A percentile compares a stretch with the other conserved stretches of the same genome.
Evolutionary conservation across 2,888 invertebrate species (phyloP).

Genomic region (Acronicta leporina): DNA sequence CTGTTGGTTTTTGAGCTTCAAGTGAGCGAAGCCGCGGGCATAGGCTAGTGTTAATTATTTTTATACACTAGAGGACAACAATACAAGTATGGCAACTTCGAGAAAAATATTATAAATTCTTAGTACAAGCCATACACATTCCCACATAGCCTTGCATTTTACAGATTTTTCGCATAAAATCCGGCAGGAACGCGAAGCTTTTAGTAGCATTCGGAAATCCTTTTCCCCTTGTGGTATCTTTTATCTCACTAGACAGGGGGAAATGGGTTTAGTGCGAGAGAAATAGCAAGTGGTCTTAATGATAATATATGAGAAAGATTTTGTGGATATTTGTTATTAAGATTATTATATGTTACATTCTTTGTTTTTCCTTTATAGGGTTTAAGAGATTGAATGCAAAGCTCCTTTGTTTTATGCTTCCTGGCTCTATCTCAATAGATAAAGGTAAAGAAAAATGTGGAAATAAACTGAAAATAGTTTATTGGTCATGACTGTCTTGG

Average conservation of each 20-base stretch:
- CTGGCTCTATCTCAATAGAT: no score
- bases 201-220: slow-evolving; percentile 26
- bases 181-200: slow-evolving; percentile 18
- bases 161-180: slow-evolving; percentile 29
- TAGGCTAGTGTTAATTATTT: no score
- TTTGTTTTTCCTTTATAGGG: slow-evolving; percentile 10
- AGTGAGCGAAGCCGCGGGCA: no score
- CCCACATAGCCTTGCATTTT: slow-evolving; percentile 28
- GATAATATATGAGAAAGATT: slow-evolving; percentile 36
- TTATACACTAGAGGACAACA: no score
- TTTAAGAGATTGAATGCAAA: slow-evolving; percentile 15
- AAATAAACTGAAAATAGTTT: no score
- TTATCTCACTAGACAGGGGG: slow-evolving; percentile 26
- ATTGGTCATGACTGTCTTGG: no score
- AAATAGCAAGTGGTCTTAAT: slow-evolving; percentile 22
- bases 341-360: slow-evolving; percentile 22
- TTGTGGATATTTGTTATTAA: slow-evolving; percentile 35
- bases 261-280: slow-evolving; percentile 16
- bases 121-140: slow-evolving; percentile 9
- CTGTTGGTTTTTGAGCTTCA: no score
- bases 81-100: neutral
- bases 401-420: neutral
- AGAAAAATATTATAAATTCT: slow-evolving; percentile 15
- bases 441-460: no score
- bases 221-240: slow-evolving; percentile 21